phyloP scores from a whole-genome alignment of 1,140 invertebrate species.

The Pogonognathellus flavescens region DNA sequence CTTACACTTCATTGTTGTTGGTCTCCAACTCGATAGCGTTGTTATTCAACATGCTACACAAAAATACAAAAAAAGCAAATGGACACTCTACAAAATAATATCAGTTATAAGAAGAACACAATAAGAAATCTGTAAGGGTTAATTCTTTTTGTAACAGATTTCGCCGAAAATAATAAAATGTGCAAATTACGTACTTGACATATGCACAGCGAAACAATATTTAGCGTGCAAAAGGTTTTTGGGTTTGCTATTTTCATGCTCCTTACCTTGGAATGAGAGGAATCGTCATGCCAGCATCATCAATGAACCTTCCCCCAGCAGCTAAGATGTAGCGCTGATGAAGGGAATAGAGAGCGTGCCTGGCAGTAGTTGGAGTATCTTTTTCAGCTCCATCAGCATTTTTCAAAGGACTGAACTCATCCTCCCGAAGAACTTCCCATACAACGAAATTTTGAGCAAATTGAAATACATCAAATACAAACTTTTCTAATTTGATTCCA shows the following conservation, averaged over 20 bases:
- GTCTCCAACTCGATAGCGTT: constrained; percentile 68
- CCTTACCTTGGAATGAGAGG: constrained; percentile 73
- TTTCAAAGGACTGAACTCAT: constrained; percentile 97
- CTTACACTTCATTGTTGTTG: constrained; percentile 69
- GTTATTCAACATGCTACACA: constrained; percentile 67
- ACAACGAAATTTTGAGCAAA: constrained; percentile 92
- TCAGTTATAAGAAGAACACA: neutral
- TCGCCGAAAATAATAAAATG: neutral
- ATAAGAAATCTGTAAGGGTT: neutral
- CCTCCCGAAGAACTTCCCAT: constrained; percentile 92
- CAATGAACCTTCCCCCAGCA: constrained; percentile 82
- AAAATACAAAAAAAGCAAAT: constrained; percentile 60
- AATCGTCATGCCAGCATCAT: constrained; percentile 71
- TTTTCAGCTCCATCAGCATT: constrained; percentile 89
- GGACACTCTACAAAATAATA: constrained; percentile 19
- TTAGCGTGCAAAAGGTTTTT: neutral
- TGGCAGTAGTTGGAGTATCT: constrained; percentile 91
- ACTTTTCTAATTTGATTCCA: constrained; percentile 97
- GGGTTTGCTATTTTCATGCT: neutral
- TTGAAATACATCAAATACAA: constrained; percentile 98
- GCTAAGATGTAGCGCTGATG: constrained; percentile 87
- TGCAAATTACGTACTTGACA: constrained; percentile 9
- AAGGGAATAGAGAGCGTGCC: constrained; percentile 82
- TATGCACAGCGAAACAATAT: constrained; percentile 27
- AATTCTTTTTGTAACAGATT: neutral